These are phyloP conservation scores for Heliothis virescens DNA, from an alignment of 1,140 invertebrate species.

Conservation along the genomic window DNA sequence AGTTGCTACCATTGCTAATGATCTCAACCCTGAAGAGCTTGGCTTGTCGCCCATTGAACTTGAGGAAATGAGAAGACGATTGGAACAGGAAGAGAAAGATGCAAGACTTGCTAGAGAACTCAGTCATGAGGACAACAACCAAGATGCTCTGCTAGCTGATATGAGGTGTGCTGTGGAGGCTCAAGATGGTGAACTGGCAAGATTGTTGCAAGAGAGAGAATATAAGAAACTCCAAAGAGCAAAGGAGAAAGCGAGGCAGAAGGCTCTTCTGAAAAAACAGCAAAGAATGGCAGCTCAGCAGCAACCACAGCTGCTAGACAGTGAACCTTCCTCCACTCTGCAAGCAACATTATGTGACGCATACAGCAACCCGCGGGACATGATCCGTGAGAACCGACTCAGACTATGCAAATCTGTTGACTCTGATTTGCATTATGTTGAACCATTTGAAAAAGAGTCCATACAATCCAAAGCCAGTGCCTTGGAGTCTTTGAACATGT, in stretches of 20 bases:
- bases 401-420: conserved; percentile 82
- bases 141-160: conserved; percentile 89
- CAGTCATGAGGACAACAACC: conserved; percentile 87
- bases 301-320: conserved; percentile 49
- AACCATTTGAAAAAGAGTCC: conserved; percentile 82
- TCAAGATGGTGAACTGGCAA: conserved; percentile 96
- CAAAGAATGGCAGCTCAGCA: conserved; percentile 72
- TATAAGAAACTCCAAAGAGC: conserved; percentile 82
- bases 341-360: conserved; percentile 78
- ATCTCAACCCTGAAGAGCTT: conserved; percentile 82
- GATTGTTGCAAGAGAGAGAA: conserved; percentile 94
- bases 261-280: conserved; percentile 79
- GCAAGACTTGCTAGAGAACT: conserved; percentile 87
- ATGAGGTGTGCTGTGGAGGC: conserved; percentile 94
- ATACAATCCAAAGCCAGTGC: conserved; percentile 82
- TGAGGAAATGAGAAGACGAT: conserved; percentile 85
- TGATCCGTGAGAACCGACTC: conserved; percentile 74
- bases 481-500: conserved; percentile 75
- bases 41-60: conserved; percentile 87
- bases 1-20: conserved; percentile 33
- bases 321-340: conserved; percentile 54
- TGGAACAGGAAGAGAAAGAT: conserved; percentile 88
- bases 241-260: conserved; percentile 81
- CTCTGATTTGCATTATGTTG: conserved; percentile 82
- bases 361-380: conserved; percentile 80